phyloP scores from a whole-genome alignment of 2,797 vertebrate genomes.

The Sebastes elongatus region DNA sequence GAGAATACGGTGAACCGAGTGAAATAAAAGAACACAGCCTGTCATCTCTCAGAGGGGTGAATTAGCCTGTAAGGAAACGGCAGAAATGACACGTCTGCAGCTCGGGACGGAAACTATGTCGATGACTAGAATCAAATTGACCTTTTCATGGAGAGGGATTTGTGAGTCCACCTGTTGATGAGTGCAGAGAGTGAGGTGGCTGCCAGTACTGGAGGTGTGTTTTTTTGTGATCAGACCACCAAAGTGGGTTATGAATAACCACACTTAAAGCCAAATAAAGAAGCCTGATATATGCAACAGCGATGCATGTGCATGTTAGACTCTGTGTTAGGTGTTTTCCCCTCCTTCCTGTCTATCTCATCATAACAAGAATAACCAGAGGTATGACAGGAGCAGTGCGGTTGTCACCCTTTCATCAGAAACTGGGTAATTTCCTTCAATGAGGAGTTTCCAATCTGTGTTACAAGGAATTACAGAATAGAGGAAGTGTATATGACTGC shows the following conservation, averaged over 20 bases:
- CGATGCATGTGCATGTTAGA: neutral
- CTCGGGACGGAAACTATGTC: constrained; percentile 29
- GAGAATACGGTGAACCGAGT: neutral
- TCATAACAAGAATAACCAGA: neutral
- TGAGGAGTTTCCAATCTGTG: constrained; percentile 45
- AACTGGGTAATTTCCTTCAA: neutral
- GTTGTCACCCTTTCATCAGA: constrained; percentile 22
- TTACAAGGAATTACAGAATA: constrained; percentile 51
- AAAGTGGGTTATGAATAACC: constrained; percentile 34
- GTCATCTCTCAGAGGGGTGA: neutral
- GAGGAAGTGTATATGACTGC: constrained; percentile 51
- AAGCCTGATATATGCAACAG: constrained; percentile 8
- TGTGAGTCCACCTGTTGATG: constrained; percentile 64
- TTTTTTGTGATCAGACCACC: constrained; percentile 14
- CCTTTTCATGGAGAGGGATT: constrained; percentile 44
- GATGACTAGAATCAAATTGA: constrained; percentile 37
- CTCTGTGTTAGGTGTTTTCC: constrained; percentile 26
- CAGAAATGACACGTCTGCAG: constrained; percentile 18
- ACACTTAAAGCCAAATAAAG: constrained; percentile 43
- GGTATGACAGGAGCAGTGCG: neutral
- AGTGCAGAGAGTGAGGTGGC: constrained; percentile 21
- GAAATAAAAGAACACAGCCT: neutral
- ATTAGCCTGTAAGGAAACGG: neutral
- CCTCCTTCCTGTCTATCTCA: neutral
- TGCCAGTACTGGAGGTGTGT: constrained; percentile 10